A percentile compares a stretch with the other conserved stretches of the same genome.
Conservation (phyloP, 2,888 invertebrate genomes). For the Gastracanthus pulcherrimus region DNA sequence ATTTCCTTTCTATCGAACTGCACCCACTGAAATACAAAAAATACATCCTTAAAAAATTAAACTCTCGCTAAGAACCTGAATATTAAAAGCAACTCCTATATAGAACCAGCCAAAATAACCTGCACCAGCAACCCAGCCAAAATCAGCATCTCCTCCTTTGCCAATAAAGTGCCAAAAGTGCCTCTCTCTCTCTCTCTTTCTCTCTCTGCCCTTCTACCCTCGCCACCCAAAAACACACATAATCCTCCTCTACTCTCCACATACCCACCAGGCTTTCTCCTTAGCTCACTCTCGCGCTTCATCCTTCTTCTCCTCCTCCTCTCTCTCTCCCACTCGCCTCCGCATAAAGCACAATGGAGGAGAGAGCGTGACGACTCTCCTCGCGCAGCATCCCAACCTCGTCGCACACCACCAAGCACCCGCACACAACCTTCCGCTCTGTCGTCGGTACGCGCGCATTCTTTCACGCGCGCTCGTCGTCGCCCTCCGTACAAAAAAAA, state of each 20-base stretch:
- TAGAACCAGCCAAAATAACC: not conserved
- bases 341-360: not conserved
- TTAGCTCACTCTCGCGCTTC: no score
- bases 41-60: no score
- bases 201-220: not conserved
- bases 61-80: no score
- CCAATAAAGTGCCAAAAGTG: not conserved
- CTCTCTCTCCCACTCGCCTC: not conserved
- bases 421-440: not conserved
- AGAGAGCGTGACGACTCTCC: constrained; percentile 17
- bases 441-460: constrained; percentile 31
- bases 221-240: constrained; percentile 22
- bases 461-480: constrained; percentile 27
- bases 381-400: no score
- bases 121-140: not conserved
- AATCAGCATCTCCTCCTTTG: not conserved
- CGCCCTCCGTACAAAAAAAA: not conserved
- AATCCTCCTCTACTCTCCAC: not conserved
- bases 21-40: no score
- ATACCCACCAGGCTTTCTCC: no score
- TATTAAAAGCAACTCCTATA: no score
- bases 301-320: no score
- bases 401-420: no score
- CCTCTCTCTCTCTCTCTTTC: no score
- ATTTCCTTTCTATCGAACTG: no score